Percentiles rank a stretch among this genome's conserved stretches.
Conservation (phyloP, 2,888 invertebrate species). For the Luperina testacea region DNA sequence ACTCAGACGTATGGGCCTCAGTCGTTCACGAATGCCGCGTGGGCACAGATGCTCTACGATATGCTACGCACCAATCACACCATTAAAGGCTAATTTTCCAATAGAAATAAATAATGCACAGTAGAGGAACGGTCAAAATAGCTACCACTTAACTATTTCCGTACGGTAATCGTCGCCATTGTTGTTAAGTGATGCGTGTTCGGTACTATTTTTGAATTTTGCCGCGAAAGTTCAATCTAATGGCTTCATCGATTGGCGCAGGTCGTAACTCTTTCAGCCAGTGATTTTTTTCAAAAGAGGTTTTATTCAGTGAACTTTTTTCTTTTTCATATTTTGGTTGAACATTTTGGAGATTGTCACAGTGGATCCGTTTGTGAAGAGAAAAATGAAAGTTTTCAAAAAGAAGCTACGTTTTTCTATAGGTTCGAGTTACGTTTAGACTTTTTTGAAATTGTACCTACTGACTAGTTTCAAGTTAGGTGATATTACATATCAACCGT, state of each 20-base stretch:
- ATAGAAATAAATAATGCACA: slow-evolving; percentile 87
- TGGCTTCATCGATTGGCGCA: slow-evolving; percentile 76
- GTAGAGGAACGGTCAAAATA: slow-evolving; percentile 84
- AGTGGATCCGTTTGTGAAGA: slow-evolving; percentile 86
- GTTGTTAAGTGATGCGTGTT: slow-evolving; percentile 74
- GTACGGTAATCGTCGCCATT: slow-evolving; percentile 79
- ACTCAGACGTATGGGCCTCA: slow-evolving; percentile 78
- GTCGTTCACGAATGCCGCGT: slow-evolving; percentile 84
- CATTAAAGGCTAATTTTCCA: slow-evolving; percentile 87
- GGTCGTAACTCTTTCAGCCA: slow-evolving; percentile 68
- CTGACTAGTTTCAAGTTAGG: slow-evolving; percentile 46
- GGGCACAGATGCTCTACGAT: slow-evolving; percentile 79
- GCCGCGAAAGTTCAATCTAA: slow-evolving; percentile 78
- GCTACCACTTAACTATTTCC: slow-evolving; percentile 79
- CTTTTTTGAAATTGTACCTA: slow-evolving; percentile 51
- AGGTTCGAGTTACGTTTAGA: slow-evolving; percentile 74
- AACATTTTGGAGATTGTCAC: slow-evolving; percentile 65
- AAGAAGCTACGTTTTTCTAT: slow-evolving; percentile 88
- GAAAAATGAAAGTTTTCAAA: slow-evolving; percentile 89
- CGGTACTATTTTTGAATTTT: slow-evolving; percentile 81
- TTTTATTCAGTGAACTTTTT: slow-evolving; percentile 46
- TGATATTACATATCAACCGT: slow-evolving; percentile 73
- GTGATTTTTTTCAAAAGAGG: slow-evolving; percentile 58
- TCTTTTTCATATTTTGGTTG: slow-evolving; percentile 19
- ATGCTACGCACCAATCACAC: slow-evolving; percentile 81